Evolutionary conservation across 2,888 invertebrate genomes (phyloP), one percentile per base, ranked within the genome.

Genomic region (Raillietiella orientalis): DNA sequence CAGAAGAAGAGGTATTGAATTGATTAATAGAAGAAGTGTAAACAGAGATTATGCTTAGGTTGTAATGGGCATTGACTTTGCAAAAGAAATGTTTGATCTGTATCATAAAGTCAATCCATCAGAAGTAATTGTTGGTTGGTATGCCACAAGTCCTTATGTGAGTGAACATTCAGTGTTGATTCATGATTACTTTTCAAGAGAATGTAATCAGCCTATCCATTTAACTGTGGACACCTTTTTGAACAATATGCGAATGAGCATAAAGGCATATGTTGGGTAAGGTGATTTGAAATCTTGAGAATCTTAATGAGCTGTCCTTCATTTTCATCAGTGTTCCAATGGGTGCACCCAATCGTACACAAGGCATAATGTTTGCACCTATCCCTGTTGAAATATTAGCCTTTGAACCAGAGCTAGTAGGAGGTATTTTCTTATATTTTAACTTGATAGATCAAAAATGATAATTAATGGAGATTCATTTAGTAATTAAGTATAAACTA

Each of bases 121-220:
- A 30, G 93, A 96, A 51, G 66, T 61, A 35, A 82, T 96, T 40
- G 82, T 96, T 28, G 96, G 96, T 14, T 96, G 96, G 96, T 93
- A 71, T 71, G 87, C 90, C 2, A 96, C 93, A 1, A 87, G 90
- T 27, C 67, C 75, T 37, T 90, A 93, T 49, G 82, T 96, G 21
- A 84, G 90, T 1, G 82, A 77, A 42, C 87, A 87, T 50, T 87
- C 87, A 27, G 75, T 82, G 0, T 72, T 90, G 28, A 90, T 90
- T 44, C 90, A 90, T 42, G 87, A 90, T 45, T 90, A 90, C 51
- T 90, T 90, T 47, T 63, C 82, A 8, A 61, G 84, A 33, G 87
- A 87, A 51, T 77, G 79, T 44, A 70, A 70, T 39, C 71, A 70
- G 47, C 87, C 90, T 1, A 67, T 96, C 23, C 87, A 93, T 47